Percentiles rank a stretch among this genome's conserved stretches.
phyloP scores from a whole-genome alignment of 37 sponge, comb jelly and placozoan genomes.

The Crambe crambe region DNA sequence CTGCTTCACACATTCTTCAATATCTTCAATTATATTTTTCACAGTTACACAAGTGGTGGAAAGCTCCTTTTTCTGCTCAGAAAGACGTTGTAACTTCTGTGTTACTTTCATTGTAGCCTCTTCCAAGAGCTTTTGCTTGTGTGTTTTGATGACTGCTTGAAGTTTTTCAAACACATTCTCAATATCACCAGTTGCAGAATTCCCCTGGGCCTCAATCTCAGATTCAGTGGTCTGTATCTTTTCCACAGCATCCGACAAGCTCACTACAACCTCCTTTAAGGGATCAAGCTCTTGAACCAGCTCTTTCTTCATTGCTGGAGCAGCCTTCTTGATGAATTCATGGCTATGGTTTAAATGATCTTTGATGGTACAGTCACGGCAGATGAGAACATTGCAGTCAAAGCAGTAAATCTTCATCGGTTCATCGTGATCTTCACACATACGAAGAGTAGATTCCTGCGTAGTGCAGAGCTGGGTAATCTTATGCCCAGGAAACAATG shows the following conservation, averaged over 20 bases:
- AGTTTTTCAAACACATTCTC: neutral
- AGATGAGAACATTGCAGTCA: slow-evolving; percentile 4
- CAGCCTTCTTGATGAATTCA: slow-evolving; percentile 16
- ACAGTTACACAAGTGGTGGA: neutral
- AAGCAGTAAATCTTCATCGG: too few relatives aligned
- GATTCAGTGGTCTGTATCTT: neutral
- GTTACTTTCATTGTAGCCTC: neutral
- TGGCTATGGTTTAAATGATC: slow-evolving; percentile 11
- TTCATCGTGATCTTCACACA: slow-evolving; percentile 9
- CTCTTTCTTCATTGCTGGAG: slow-evolving; percentile 9
- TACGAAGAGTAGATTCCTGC: neutral
- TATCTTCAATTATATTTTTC: neutral
- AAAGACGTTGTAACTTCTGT: neutral
- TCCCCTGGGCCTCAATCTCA: slow-evolving; percentile 11
- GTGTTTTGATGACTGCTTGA: neutral
- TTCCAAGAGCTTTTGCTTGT: slow-evolving; percentile 1
- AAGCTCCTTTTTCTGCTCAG: neutral
- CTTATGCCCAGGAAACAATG: too few relatives aligned
- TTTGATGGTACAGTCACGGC: slow-evolving; percentile 10
- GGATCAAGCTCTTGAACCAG: neutral
- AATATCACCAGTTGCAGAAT: neutral
- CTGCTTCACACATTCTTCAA: neutral
- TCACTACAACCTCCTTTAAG: slow-evolving; percentile 1
- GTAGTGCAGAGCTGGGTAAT: neutral
- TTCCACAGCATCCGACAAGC: neutral